phyloP scores from a whole-genome alignment of 2,797 vertebrate species.

The Kryptolebias ocellatus region DNA sequence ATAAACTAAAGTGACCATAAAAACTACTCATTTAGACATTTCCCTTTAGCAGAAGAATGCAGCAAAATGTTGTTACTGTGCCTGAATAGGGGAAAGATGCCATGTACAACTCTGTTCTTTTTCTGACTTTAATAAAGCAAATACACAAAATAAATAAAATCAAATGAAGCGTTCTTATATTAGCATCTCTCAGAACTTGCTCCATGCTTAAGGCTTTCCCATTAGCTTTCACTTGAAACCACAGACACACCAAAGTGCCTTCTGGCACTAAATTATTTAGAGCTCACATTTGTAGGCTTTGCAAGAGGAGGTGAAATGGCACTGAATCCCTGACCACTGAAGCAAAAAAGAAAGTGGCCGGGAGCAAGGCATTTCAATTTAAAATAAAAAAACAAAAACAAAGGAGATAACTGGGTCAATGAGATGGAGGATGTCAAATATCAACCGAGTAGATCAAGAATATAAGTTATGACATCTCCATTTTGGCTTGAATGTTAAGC shows the following conservation, averaged over 20 bases:
- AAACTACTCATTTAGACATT: slow-evolving; percentile 16
- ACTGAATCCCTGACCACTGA: slow-evolving; percentile 49
- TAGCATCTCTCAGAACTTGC: slow-evolving; percentile 17
- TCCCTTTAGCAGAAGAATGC: slow-evolving; percentile 28
- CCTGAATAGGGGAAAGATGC: not conserved
- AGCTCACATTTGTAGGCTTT: slow-evolving; percentile 51
- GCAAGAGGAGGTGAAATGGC: slow-evolving; percentile 50
- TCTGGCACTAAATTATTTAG: slow-evolving; percentile 67
- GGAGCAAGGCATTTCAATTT: slow-evolving; percentile 15
- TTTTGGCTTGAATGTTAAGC: slow-evolving; percentile 5
- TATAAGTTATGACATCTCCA: slow-evolving; percentile 8
- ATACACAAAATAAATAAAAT: slow-evolving; percentile 11
- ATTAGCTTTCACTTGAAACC: slow-evolving; percentile 42
- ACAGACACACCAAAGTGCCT: slow-evolving; percentile 36
- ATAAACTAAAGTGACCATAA: not conserved
- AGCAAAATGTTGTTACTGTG: slow-evolving; percentile 18
- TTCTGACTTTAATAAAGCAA: slow-evolving; percentile 20
- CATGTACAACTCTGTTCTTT: not conserved
- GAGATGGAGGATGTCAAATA: slow-evolving; percentile 5
- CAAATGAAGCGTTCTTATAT: slow-evolving; percentile 27
- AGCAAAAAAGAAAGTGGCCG: slow-evolving; percentile 26
- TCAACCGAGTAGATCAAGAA: slow-evolving; percentile 19
- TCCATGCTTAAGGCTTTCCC: slow-evolving; percentile 24
- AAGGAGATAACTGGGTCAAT: slow-evolving; percentile 29
- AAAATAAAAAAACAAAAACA: slow-evolving; percentile 13